Base-by-base conservation (phyloP, 2,888 invertebrate species). In the Hyles lineata region DNA sequence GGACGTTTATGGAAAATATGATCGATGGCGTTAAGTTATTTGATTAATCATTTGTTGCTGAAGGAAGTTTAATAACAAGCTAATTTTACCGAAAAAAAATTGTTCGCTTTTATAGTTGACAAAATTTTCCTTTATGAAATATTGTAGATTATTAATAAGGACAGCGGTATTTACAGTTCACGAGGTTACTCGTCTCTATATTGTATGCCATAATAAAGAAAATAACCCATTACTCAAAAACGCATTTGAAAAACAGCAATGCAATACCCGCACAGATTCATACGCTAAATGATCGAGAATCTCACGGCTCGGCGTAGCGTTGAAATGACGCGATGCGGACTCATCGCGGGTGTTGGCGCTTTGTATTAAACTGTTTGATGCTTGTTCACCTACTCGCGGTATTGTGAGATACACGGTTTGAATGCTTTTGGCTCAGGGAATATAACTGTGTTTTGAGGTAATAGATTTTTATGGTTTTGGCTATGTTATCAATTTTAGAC, bases 301-400 rank as follows among this genome's bases (percentile, higher is more conserved):
- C 67, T 50, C 50, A 50, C 60, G 23, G 25, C 60, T 17, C 50
- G 23, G 23, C 3, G 15, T 50, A 43, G 43, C 17, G 43, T 35
- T 21, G 19, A 9, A 17, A 50, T 35, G 43, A 21, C 21, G 43
- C 21, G 43, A 23, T 50, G 50, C 67, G 50, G 17, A 7, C 43
- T 67, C 43, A 50, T 67, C 43, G 60, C 71, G 59, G 59, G 71
- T 60, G 71, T 59, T 71, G 11, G 71, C 43, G 60, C 23, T 60
- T 43, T 59, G 32, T 60, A 60, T 71, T 35, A 60, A 60, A 19
- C 60, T n/a, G 35, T 71, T 71, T 25, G 70, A 60, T 71, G 71
- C 23, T 71, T 25, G 43, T 43, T 43, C 23, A 23, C 19, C 43
- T 60, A n/a, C 35, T 70, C 60, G 8, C 23, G 43, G 59, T 55